Evolutionary conservation across 2,888 invertebrate genomes (phyloP).

Genomic region (Xanthorhoe spadicearia): DNA sequence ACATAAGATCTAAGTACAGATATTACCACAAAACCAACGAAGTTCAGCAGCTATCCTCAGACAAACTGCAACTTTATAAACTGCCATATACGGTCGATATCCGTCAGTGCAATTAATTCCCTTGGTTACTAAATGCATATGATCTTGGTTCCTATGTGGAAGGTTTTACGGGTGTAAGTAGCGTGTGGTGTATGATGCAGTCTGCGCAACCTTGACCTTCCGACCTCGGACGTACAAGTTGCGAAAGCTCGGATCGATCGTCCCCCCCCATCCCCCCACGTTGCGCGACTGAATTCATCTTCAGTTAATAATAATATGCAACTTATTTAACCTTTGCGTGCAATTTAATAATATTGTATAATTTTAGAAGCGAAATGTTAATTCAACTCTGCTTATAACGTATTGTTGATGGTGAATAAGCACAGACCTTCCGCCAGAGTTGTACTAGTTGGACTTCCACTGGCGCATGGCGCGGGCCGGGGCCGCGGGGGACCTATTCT

Average conservation of each 20-base stretch:
- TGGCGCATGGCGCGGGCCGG: no score
- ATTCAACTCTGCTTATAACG: no score
- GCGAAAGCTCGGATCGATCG: background rate
- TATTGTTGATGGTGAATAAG: no score
- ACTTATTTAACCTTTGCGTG: background rate
- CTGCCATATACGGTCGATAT: background rate
- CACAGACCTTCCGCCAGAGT: no score
- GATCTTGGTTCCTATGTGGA: background rate
- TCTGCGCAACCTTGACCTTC: background rate
- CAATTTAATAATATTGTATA: no score
- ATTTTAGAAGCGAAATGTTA: no score
- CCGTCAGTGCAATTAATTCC: background rate
- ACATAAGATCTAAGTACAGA: constrained; percentile 1
- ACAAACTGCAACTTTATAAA: background rate
- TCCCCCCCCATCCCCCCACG: no score
- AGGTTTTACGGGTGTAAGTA: background rate
- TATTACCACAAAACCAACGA: background rate
- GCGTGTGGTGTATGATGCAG: background rate
- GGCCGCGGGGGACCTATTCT: no score
- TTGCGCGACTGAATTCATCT: background rate
- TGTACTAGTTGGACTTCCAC: no score
- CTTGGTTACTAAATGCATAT: background rate
- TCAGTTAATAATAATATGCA: background rate
- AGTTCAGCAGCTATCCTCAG: background rate
- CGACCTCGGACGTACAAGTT: background rate